Evolutionary conservation across 2,113 vertebrate genomes (phyloP), one percentile per base, ranked within the genome.

Genomic region (Chunga burmeisteri): DNA sequence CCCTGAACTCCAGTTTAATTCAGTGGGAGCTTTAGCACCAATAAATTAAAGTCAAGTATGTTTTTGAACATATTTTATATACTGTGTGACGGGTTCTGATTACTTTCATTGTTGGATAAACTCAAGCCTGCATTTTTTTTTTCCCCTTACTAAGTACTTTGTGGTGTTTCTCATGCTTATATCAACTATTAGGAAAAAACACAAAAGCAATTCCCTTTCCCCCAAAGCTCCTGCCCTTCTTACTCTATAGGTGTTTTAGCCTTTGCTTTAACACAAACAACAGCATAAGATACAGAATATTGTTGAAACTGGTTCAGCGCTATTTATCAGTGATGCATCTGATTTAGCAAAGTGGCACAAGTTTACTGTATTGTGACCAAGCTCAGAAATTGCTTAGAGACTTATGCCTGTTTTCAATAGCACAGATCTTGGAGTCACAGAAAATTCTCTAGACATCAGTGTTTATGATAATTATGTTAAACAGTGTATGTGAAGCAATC

Each of bases 381-480:
- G 70, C 81, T 87, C 77, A 75, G 86, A 68, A 90, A 89, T 61
- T 49, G 56, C 79, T 52, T 38, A 16, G 66, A 16, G 26, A 68
- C 11, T 80, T 84, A 21, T 29, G 16, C 15, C 63, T 61, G 2
- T 38, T 85, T 61, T 34, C 67, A 82, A 4, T 25, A 32, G 49
- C 0, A 0, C 42, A 49, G 38, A 36, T 44, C 65, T 22, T 50
- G 36, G 50, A 73, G 58, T 25, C 52, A 52, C 22, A 67, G 50
- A 63, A 61, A 52, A 72, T 82, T 80, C 67, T 55, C 66, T 71
- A 75, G 75, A 49, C 36, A 46, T 81, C 66, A 84, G 20, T 94
- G 87, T 90, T 97, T 81, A 88, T 88, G 74, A 80, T 89, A 86
- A 97, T 96, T 88, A 62, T 75, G 90, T 96, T 96, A 96, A 96